phyloP scores from a whole-genome alignment of 2,113 vertebrate species.

The Cercopithecus mona region DNA sequence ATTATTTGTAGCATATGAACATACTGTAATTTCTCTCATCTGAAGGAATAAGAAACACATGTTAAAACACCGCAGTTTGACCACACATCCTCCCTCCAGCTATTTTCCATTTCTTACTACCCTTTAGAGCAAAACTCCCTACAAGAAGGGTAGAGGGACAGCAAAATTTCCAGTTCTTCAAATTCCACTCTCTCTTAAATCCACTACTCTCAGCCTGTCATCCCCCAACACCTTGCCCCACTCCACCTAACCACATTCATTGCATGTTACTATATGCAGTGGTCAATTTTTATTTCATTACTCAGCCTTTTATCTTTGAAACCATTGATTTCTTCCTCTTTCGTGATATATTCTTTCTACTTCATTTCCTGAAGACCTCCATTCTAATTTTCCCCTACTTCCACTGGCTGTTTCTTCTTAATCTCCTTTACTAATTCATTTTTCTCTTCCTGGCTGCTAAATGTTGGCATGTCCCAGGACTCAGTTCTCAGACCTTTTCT shows the following conservation, averaged over 20 bases:
- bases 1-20: not conserved
- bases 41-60: not conserved
- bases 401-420: not conserved
- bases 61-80: not conserved
- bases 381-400: not conserved
- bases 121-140: not conserved
- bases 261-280: not conserved
- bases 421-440: not conserved
- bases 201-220: not conserved
- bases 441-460: not conserved
- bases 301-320: not conserved
- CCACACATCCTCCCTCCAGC: not conserved
- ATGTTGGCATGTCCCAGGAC: not conserved
- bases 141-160: not conserved
- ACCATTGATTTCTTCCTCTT: not conserved
- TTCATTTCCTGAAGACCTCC: not conserved
- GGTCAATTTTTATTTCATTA: not conserved
- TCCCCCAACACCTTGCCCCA: fast-evolving
- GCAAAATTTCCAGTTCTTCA: not conserved
- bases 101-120: not conserved
- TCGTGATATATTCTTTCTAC: not conserved
- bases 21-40: not conserved
- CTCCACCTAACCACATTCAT: not conserved
- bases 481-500: not conserved
- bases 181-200: not conserved